Evolutionary conservation across 2,888 invertebrate species (phyloP).

Genomic region (Drosophila testacea): DNA sequence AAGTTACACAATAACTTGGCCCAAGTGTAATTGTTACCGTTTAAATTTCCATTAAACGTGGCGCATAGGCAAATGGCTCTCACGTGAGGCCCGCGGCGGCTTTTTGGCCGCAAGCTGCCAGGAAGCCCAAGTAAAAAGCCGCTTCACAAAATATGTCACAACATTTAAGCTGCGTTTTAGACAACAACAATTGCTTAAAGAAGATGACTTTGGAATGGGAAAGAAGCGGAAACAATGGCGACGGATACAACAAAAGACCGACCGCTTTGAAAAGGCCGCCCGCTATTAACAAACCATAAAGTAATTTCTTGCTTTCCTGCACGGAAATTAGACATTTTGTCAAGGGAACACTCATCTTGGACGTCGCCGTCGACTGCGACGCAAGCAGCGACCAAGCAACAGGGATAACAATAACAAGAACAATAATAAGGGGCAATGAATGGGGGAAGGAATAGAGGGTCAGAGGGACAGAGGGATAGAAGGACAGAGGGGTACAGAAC

Average conservation of each 20-base stretch:
- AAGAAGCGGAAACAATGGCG: constrained; percentile 55
- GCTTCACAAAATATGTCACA: constrained; percentile 70
- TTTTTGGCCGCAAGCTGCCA: constrained; percentile 28
- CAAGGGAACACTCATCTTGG: constrained; percentile 73
- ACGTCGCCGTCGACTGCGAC: constrained; percentile 32
- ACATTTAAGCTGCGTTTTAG: constrained; percentile 69
- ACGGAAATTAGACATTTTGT: constrained; percentile 82
- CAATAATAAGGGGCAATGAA: constrained; percentile 43
- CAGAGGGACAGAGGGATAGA: too few relatives aligned
- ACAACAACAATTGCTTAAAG: constrained; percentile 24
- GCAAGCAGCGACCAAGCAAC: constrained; percentile 23
- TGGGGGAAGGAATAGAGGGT: too few relatives aligned
- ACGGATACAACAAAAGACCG: constrained; percentile 61
- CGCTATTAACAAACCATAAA: constrained; percentile 81
- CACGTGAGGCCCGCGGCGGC: constrained; percentile 30
- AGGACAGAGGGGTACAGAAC: constrained; percentile 10
- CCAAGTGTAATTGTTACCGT: constrained; percentile 77
- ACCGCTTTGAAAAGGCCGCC: constrained; percentile 66
- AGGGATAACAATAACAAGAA: constrained; percentile 63
- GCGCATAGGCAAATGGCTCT: constrained; percentile 60
- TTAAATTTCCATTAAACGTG: constrained; percentile 77
- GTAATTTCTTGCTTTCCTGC: constrained; percentile 81
- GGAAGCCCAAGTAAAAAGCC: constrained; percentile 12
- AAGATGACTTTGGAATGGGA: background rate
- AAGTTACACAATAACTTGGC: constrained; percentile 50